Evolutionary conservation across 30 jellyfish, hydroid and myxozoan species (phyloP).

Genomic region (Pelagia noctiluca): DNA sequence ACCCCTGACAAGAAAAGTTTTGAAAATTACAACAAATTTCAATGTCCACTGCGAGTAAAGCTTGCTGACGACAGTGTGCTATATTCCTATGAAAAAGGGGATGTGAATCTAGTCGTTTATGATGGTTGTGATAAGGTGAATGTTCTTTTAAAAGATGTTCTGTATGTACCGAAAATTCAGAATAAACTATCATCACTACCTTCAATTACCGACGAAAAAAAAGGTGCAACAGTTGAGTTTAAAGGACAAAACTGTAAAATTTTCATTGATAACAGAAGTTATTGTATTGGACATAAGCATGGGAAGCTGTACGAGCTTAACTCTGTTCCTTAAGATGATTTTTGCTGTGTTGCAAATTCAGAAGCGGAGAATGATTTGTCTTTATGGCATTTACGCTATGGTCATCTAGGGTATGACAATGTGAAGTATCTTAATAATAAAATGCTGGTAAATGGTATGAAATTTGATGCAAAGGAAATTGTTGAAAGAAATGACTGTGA

Average conservation of each 20-base stretch:
- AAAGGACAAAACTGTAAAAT: slow-evolving; percentile 31
- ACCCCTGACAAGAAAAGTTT: slow-evolving; percentile 42
- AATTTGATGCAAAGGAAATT: not conserved
- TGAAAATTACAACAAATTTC: not conserved
- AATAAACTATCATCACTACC: slow-evolving; percentile 37
- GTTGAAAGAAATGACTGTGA: slow-evolving; percentile 33
- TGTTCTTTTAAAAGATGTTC: slow-evolving; percentile 44
- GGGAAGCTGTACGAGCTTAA: slow-evolving; percentile 3
- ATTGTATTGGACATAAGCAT: not conserved
- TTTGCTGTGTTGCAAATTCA: not conserved
- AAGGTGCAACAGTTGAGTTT: slow-evolving; percentile 41
- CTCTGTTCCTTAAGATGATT: not conserved
- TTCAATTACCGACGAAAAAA: slow-evolving; percentile 53
- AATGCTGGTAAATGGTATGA: slow-evolving; percentile 14
- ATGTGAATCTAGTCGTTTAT: not conserved
- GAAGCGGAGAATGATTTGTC: not conserved
- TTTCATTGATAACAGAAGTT: not conserved
- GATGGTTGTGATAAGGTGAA: slow-evolving; percentile 45
- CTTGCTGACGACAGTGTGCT: slow-evolving; percentile 55
- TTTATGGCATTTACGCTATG: not conserved
- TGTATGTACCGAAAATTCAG: slow-evolving; percentile 44
- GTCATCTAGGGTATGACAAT: not conserved
- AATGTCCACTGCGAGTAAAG: slow-evolving; percentile 10
- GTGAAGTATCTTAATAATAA: not conserved
- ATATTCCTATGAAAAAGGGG: slow-evolving; percentile 56